Conservation (phyloP, 2,888 invertebrate genomes). For the Acholoe squamosa region DNA sequence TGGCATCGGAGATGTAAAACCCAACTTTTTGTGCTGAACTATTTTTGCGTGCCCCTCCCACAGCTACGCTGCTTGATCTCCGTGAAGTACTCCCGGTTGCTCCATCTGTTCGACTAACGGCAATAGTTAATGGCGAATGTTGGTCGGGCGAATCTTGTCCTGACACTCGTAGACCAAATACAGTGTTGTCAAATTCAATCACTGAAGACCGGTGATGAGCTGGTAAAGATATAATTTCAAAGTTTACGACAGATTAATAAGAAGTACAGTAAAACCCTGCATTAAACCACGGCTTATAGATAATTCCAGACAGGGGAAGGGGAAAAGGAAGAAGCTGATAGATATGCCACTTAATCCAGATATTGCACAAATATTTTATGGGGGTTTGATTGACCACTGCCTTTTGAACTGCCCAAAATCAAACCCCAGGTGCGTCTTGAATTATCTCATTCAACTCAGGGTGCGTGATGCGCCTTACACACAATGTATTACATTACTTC, state of each 20-base stretch:
- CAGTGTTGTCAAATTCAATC: neutral
- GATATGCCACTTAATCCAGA: too few species aligned
- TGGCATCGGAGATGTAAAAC: neutral
- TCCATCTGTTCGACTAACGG: neutral
- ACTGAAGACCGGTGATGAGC: neutral
- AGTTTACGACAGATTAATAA: neutral
- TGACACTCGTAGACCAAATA: neutral
- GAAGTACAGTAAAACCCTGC: neutral
- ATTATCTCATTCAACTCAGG: neutral
- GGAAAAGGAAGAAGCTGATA: too few species aligned
- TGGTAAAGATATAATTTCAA: neutral
- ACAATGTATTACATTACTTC: too few species aligned
- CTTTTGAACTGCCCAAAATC: neutral
- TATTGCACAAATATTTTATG: too few species aligned
- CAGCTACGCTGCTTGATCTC: neutral
- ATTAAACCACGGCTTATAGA: too few species aligned
- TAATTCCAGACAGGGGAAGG: too few species aligned
- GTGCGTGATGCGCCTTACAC: neutral
- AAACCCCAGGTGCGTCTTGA: neutral
- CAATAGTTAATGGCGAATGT: neutral
- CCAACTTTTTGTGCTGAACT: neutral
- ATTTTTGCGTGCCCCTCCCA: neutral
- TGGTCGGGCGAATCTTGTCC: neutral
- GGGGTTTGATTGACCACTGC: too few species aligned
- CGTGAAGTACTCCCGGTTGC: neutral